A percentile compares a stretch with the other conserved stretches of the same genome.
Evolutionary conservation across 2,888 invertebrate genomes (phyloP).

Genomic region (Habrosyne pyritoides): DNA sequence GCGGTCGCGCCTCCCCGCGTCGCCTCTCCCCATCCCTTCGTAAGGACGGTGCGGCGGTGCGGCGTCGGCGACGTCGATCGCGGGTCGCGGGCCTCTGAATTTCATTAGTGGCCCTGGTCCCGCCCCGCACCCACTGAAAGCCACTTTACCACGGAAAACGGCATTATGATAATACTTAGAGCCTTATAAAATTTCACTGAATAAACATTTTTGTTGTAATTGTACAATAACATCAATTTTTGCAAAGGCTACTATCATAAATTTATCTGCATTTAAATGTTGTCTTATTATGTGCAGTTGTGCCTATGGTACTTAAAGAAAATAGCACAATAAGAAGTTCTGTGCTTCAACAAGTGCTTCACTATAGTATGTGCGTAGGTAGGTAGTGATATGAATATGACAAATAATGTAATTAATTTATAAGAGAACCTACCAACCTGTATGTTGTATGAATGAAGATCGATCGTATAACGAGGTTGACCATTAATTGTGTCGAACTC

Average conservation of each 20-base stretch:
- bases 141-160: conserved; percentile 82
- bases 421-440: background rate
- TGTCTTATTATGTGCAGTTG: no score
- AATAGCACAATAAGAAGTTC: background rate
- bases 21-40: conserved; percentile 29
- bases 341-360: background rate
- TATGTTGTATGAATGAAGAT: conserved; percentile 32
- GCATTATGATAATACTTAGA: conserved; percentile 81
- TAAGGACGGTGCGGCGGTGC: conserved; percentile 19
- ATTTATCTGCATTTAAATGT: conserved; percentile 37
- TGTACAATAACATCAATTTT: conserved; percentile 64
- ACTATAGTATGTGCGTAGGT: background rate
- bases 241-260: conserved; percentile 37
- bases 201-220: conserved; percentile 78
- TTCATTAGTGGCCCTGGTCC: conserved; percentile 75
- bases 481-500: conserved; percentile 66
- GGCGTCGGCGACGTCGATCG: background rate
- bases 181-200: conserved; percentile 78
- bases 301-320: no score
- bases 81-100: conserved; percentile 68
- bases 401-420: background rate
- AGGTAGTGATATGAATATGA: background rate
- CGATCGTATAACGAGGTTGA: conserved; percentile 56
- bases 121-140: conserved; percentile 69
- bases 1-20: conserved; percentile 61